Evolutionary conservation across 2,888 invertebrate genomes (phyloP).

Genomic region (Epinotia nisella): DNA sequence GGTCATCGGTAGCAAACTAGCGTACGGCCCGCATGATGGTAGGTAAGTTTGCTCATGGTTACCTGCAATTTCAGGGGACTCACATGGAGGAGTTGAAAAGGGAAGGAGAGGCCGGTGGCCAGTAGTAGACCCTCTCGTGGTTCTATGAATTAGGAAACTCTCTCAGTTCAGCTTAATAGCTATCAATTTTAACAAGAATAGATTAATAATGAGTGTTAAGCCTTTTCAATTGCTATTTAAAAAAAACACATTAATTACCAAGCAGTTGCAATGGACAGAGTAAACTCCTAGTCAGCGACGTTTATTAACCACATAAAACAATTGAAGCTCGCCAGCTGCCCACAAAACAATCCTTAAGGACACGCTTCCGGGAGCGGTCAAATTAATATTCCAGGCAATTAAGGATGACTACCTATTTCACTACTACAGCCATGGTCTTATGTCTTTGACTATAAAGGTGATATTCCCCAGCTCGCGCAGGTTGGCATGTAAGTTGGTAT

Average conservation of each 20-base stretch:
- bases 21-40: too few relatives aligned
- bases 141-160: too few relatives aligned
- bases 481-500: slow-evolving; percentile 33
- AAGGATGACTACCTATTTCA: background rate
- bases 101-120: too few relatives aligned
- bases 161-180: too few relatives aligned
- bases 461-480: background rate
- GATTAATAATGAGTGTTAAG: background rate
- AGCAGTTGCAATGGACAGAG: background rate
- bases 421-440: background rate
- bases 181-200: background rate
- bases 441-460: background rate
- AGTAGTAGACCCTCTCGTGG: too few relatives aligned
- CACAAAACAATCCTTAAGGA: slow-evolving; percentile 38
- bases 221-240: background rate
- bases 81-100: too few relatives aligned
- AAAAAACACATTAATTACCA: background rate
- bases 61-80: too few relatives aligned
- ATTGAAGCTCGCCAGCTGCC: slow-evolving; percentile 38
- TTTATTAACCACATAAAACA: slow-evolving; percentile 29
- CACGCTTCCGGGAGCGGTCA: slow-evolving; percentile 37
- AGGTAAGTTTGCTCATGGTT: too few relatives aligned
- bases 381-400: slow-evolving; percentile 44
- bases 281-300: background rate
- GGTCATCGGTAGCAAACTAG: too few relatives aligned